Conservation (phyloP, 2,888 invertebrate genomes). For the Petrolisthes cinctipes region DNA sequence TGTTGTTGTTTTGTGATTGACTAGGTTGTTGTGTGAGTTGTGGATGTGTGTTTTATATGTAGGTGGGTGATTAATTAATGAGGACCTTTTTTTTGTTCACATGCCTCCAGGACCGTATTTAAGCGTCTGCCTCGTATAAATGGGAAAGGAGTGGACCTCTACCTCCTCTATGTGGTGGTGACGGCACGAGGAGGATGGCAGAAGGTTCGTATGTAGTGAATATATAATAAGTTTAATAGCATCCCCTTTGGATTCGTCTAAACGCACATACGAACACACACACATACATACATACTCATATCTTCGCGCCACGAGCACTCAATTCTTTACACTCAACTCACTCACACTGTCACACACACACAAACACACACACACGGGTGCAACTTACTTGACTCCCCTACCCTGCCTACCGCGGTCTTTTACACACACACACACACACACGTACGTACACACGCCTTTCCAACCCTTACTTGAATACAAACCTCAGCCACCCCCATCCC, state of each 20-base stretch:
- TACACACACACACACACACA: background rate
- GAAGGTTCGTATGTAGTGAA: slow-evolving; percentile 77
- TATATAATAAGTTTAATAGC: background rate
- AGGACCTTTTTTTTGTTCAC: background rate
- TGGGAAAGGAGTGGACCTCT: slow-evolving; percentile 92
- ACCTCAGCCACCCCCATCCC: background rate
- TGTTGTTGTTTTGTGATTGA: slow-evolving; percentile 11
- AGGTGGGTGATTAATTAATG: background rate
- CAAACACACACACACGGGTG: no score
- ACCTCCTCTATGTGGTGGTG: slow-evolving; percentile 90
- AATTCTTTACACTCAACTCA: background rate
- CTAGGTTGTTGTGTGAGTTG: background rate
- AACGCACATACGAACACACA: slow-evolving; percentile 19
- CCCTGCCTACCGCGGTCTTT: background rate
- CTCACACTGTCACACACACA: background rate
- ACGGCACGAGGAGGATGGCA: slow-evolving; percentile 93
- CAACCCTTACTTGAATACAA: background rate
- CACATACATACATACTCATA: slow-evolving; percentile 8
- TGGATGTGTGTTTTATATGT: slow-evolving; percentile 19
- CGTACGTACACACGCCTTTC: background rate
- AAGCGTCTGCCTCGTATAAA: slow-evolving; percentile 83
- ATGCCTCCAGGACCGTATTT: slow-evolving; percentile 75
- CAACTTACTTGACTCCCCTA: background rate
- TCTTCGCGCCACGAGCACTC: slow-evolving; percentile 30
- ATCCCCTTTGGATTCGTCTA: no score